Evolutionary conservation across 2,888 invertebrate species (phyloP).

Genomic region (Cephalotes varians): DNA sequence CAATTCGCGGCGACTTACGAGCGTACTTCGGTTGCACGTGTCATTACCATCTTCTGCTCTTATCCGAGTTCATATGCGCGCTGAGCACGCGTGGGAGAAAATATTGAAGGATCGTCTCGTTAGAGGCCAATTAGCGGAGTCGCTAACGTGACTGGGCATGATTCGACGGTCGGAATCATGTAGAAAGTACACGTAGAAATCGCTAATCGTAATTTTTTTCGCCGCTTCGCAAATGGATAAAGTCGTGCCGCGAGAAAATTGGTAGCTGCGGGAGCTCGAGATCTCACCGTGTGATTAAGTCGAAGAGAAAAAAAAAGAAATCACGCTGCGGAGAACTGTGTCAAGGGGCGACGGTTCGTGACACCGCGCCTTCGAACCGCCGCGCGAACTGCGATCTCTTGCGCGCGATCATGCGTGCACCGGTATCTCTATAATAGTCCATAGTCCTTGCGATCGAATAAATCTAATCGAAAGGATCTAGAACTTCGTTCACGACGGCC

Average conservation of each 20-base stretch:
- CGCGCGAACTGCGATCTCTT: conserved; percentile 2
- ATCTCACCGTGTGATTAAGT: conserved; percentile 9
- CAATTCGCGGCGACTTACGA: conserved; percentile 1
- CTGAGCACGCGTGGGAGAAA: not conserved
- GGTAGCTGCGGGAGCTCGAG: not conserved
- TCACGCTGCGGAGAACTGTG: conserved; percentile 7
- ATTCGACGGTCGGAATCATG: conserved; percentile 16
- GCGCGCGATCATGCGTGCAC: conserved; percentile 28
- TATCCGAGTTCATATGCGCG: not conserved
- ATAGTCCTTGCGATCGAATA: conserved; percentile 54
- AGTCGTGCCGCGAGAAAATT: not conserved
- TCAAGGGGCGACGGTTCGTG: conserved; percentile 22
- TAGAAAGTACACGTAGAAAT: conserved; percentile 43
- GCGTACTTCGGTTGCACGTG: not conserved
- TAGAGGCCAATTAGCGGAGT: conserved; percentile 13
- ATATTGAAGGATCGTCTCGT: conserved; percentile 27
- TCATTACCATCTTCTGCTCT: not conserved
- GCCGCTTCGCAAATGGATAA: not conserved
- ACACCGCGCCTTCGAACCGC: conserved; percentile 10
- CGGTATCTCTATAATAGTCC: not conserved
- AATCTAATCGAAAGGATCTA: conserved; percentile 59
- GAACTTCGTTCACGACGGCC: conserved; percentile 24
- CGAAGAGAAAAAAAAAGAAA: not conserved
- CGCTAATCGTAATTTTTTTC: conserved; percentile 7
- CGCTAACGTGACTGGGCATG: conserved; percentile 18